phyloP scores from a whole-genome alignment of 1,140 invertebrate species.

The Dreissena polymorpha region DNA sequence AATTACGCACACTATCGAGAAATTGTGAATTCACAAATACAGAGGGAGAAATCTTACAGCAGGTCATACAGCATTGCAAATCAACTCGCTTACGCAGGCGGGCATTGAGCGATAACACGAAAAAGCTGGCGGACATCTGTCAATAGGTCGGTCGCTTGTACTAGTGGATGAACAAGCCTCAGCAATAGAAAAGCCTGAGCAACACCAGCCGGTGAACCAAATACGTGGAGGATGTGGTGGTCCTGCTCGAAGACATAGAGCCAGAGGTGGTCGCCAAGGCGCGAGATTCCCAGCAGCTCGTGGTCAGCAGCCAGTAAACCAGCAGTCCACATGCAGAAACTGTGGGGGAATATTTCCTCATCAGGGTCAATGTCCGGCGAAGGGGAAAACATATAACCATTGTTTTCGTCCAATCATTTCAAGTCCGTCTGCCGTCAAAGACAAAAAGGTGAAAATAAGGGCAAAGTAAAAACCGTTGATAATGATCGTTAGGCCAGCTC shows the following conservation, averaged over 20 bases:
- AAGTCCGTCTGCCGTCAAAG: no score
- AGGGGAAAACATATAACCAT: slow-evolving; percentile 34
- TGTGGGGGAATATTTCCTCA: slow-evolving; percentile 18
- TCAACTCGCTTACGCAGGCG: slow-evolving; percentile 30
- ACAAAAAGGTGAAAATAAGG: slow-evolving; percentile 5
- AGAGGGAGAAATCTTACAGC: slow-evolving; percentile 42
- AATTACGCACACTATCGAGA: background rate
- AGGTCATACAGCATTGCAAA: slow-evolving; percentile 48
- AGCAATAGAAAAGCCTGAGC: slow-evolving; percentile 10
- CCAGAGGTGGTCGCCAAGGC: background rate
- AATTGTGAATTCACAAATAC: slow-evolving; percentile 44
- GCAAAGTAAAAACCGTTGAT: background rate
- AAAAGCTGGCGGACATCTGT: slow-evolving; percentile 40
- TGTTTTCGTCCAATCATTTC: slow-evolving; percentile 23
- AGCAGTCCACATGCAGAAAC: no score
- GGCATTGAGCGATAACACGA: slow-evolving; percentile 45
- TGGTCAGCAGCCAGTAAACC: background rate
- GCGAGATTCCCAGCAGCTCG: no score
- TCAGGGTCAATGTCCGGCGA: background rate
- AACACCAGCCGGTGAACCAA: no score
- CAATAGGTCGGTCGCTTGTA: slow-evolving; percentile 38
- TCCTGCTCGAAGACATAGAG: slow-evolving; percentile 15
- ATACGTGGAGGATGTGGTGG: no score
- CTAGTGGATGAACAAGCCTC: no score
- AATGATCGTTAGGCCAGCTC: background rate